A percentile compares a stretch with the other conserved stretches of the same genome.
Conservation (phyloP, 2,888 invertebrate species). For the Pristionchus entomophagus region DNA sequence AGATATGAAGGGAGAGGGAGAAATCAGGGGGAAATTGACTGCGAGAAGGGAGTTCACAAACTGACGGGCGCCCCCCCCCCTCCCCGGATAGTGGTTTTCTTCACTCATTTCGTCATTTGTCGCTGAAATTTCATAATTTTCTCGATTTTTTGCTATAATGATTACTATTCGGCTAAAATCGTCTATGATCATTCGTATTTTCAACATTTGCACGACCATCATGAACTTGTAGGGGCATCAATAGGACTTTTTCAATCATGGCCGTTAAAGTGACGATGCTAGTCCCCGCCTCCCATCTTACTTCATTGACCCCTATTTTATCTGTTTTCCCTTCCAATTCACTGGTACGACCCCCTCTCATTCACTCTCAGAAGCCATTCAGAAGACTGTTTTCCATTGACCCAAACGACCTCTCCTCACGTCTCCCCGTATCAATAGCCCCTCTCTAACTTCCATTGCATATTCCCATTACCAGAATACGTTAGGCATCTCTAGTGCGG, state of each 20-base stretch:
- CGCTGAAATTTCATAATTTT: neutral
- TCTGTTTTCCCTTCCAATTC: too few species aligned
- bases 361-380: neutral
- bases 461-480: slow-evolving; percentile 29
- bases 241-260: too few species aligned
- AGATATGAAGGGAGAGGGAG: neutral
- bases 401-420: slow-evolving; percentile 15
- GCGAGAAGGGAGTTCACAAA: slow-evolving; percentile 19
- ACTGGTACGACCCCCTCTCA: neutral
- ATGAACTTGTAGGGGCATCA: too few species aligned
- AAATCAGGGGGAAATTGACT: slow-evolving; percentile 27
- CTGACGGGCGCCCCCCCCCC: neutral
- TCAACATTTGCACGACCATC: too few species aligned
- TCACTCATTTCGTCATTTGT: neutral
- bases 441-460: neutral
- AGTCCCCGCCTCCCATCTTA: too few species aligned
- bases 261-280: too few species aligned
- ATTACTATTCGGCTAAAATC: too few species aligned
- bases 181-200: too few species aligned
- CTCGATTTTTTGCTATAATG: too few species aligned
- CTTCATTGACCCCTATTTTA: too few species aligned
- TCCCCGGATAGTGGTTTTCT: too few species aligned
- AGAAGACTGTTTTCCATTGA: neutral
- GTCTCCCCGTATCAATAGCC: slow-evolving; percentile 14
- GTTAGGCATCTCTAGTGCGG: slow-evolving; percentile 12